Base-by-base conservation (phyloP, 2,797 vertebrate genomes). In the Acrossocheilus wenchowensis region DNA sequence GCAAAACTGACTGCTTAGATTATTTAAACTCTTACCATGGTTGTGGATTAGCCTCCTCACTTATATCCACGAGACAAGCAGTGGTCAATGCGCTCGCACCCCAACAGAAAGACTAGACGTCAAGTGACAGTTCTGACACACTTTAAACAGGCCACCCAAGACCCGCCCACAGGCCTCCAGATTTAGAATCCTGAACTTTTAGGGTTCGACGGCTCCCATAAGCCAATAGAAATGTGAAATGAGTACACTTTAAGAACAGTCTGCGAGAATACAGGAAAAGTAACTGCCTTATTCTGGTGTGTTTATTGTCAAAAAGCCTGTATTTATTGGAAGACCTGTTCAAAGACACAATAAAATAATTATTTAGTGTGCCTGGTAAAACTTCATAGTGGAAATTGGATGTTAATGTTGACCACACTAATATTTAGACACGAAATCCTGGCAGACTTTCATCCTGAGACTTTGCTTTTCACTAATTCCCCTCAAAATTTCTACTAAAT, bases 181-280 rank as follows among this genome's bases (percentile, higher is more conserved):
- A 95, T 94, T 95, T 96, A 96, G 95, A 94, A 93, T 93, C 93
- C 88, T 96, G 94, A 95, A 94, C 95, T 94, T 96, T 96, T 96
- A 96, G 95, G 95, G 96, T 94, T 94, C 92, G 92, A 90, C 87
- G 85, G 86, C 87, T 89, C 87, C 68, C 62, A 79, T 84, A 92
- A 93, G 93, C 94, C 94, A 95, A 95, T 96, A 93, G 93, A 91
- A 93, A 91, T 92, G 90, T 93, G 91, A 86, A 92, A 57, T 82
- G 88, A 64, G 41, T 66, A 71, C 50, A 80, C 34, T 78, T 75
- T 66, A 83, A 78, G 69, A 45, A 54, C 77, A 39, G 69, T 62
- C 26, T 62, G 26, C 36, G 73, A 57, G 23, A 83, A 82, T 21
- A 85, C 50, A 26, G 39, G 12, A 41, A 77, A 87, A 78, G 21